Base-by-base conservation (phyloP, 2,888 invertebrate species). In the Parapristionchus giblindavisi region DNA sequence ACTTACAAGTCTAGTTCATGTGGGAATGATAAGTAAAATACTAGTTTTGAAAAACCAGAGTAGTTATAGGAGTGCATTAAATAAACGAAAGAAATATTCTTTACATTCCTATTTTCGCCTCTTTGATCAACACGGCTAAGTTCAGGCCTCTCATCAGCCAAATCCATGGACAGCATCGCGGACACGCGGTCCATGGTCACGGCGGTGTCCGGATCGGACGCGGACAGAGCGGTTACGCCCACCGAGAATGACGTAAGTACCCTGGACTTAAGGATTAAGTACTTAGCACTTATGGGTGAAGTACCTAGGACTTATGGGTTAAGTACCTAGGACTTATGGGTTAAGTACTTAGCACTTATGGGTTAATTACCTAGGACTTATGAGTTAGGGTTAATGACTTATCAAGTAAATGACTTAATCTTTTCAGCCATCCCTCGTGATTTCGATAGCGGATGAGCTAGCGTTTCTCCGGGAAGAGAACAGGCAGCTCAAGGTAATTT, bases 381-480 rank as follows among this genome's bases (percentile, higher is more conserved):
- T n/a, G n/a, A 43, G 43, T 17, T 14, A 14, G 43, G 43, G 8
- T 14, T 17, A 8, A 43, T 43, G 8, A 43, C 43, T 43, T 8
- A 24, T 56, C 29, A 17, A 56, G 24, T 14, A 56, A 56, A 3
- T 27, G 29, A 27, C 17, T n/a, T 4, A 3, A 32, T 27, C 29
- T 11, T 48, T 77, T 48, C 68, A 77, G 77, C 90, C 1, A 90
- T 86, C 85, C 5, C 83, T 85, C 36, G 79, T 81, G 0, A 92
- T 93, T 1, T 91, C 92, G 80, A 92, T 92, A 60, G 93, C 93
- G 0, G 93, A 93, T 71, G 89, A 89, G 21, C 93, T 93, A 29
- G 63, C 78, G 8, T 81, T 80, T 51, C 76, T 87, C 43, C 75
- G 83, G 17, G 80, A 80, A 51, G 82, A 84, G 54, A 85, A 85